Evolutionary conservation across 2,797 vertebrate genomes (phyloP).

Genomic region (Pipistrellus pipistrellus): DNA sequence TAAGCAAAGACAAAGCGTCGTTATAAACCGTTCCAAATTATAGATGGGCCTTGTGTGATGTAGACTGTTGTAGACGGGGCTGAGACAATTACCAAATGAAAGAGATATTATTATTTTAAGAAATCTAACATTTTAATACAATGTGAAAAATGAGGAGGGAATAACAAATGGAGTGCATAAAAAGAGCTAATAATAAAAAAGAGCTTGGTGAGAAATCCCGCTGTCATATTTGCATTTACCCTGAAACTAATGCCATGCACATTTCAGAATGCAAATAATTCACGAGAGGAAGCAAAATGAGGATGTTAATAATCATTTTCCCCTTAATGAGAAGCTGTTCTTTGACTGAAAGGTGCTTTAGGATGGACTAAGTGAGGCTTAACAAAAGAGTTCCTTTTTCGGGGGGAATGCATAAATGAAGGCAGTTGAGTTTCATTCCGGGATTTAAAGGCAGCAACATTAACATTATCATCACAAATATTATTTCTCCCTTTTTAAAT

Average conservation of each 20-base stretch:
- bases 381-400: constrained; percentile 85
- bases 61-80: constrained; percentile 84
- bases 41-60: constrained; percentile 77
- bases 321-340: constrained; percentile 90
- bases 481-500: constrained; percentile 86
- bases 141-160: constrained; percentile 90
- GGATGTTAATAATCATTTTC: constrained; percentile 90
- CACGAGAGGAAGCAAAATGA: constrained; percentile 91
- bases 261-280: constrained; percentile 92
- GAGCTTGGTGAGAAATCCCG: constrained; percentile 89
- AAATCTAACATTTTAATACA: constrained; percentile 91
- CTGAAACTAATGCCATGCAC: constrained; percentile 90
- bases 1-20: constrained; percentile 83
- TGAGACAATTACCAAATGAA: constrained; percentile 89
- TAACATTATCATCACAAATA: constrained; percentile 85
- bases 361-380: constrained; percentile 87
- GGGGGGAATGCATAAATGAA: constrained; percentile 82
- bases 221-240: constrained; percentile 92
- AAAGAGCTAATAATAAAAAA: constrained; percentile 91
- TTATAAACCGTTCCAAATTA: constrained; percentile 87
- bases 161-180: constrained; percentile 90
- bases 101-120: constrained; percentile 91
- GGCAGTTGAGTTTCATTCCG: constrained; percentile 81
- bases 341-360: constrained; percentile 89
- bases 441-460: constrained; percentile 84